These are phyloP conservation scores for Halisarca cf. caerulea DNA, from an alignment of 37 sponge, comb jelly and placozoan genomes.

Conservation along the genomic window DNA sequence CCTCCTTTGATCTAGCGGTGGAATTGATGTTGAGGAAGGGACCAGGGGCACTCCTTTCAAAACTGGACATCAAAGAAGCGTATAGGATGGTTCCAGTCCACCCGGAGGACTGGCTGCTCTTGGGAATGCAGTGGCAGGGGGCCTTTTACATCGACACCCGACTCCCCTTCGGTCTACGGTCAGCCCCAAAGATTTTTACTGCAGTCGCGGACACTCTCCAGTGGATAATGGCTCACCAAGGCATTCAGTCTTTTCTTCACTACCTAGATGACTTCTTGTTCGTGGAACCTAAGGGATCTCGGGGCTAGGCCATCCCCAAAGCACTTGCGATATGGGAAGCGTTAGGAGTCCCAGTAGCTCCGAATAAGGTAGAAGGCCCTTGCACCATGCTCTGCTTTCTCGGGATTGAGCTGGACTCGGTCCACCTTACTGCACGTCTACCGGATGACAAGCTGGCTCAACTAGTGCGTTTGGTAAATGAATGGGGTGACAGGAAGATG, in stretches of 20 bases:
- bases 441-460: slow-evolving; percentile 22
- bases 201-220: slow-evolving; percentile 21
- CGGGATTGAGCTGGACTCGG: slow-evolving; percentile 38
- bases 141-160: slow-evolving; percentile 29
- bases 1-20: slow-evolving; percentile 12
- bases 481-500: not conserved
- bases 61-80: slow-evolving; percentile 31
- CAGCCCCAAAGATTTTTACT: slow-evolving; percentile 42
- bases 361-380: slow-evolving; percentile 41
- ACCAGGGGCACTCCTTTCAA: slow-evolving; percentile 22
- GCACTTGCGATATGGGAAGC: not conserved
- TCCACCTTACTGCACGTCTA: not conserved
- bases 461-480: not conserved
- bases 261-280: slow-evolving; percentile 38
- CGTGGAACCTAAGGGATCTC: not conserved
- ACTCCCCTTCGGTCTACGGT: slow-evolving; percentile 42
- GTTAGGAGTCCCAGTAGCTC: slow-evolving; percentile 40
- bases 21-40: slow-evolving; percentile 1
- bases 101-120: slow-evolving; percentile 34
- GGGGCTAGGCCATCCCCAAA: not conserved
- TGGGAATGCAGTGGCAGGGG: slow-evolving; percentile 42
- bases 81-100: slow-evolving; percentile 35
- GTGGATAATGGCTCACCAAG: slow-evolving; percentile 14
- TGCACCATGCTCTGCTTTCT: slow-evolving; percentile 23
- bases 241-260: slow-evolving; percentile 9